Evolutionary conservation across 2,113 vertebrate genomes (phyloP).

Genomic region (Neogobius melanostomus): DNA sequence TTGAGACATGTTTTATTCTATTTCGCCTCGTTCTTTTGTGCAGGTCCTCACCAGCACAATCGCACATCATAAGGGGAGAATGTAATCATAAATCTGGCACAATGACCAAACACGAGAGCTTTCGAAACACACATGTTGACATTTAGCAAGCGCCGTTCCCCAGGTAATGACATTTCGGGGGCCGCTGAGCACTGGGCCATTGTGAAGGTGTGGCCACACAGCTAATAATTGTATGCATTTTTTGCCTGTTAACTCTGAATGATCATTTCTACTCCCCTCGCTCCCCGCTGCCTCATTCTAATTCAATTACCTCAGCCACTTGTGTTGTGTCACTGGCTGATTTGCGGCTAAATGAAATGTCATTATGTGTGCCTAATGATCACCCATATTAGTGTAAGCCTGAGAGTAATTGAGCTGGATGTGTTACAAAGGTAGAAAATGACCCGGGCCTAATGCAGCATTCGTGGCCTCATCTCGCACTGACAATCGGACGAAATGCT

Average conservation of each 20-base stretch:
- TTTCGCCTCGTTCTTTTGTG: conserved; percentile 48
- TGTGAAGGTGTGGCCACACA: conserved; percentile 50
- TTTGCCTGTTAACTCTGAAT: conserved; percentile 69
- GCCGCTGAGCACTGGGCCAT: conserved; percentile 6
- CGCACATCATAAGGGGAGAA: conserved; percentile 44
- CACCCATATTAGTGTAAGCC: conserved; percentile 51
- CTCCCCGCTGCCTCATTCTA: conserved; percentile 62
- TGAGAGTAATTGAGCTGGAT: conserved; percentile 57
- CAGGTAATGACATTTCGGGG: conserved; percentile 66
- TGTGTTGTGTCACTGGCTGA: conserved; percentile 56
- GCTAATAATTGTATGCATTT: conserved; percentile 47
- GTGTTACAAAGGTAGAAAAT: conserved; percentile 61
- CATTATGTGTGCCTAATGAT: conserved; percentile 73
- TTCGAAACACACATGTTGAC: conserved; percentile 74
- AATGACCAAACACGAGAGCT: conserved; percentile 61
- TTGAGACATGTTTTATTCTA: conserved; percentile 53
- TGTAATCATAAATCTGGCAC: conserved; percentile 54
- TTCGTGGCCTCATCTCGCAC: conserved; percentile 17
- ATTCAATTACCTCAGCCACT: conserved; percentile 71
- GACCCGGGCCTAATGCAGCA: conserved; percentile 42
- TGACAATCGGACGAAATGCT: conserved; percentile 2
- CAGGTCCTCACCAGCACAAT: conserved; percentile 39
- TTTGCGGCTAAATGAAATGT: conserved; percentile 61
- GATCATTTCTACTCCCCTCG: conserved; percentile 59
- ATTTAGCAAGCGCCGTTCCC: conserved; percentile 62